Evolutionary conservation across 2,797 vertebrate species (phyloP).

Genomic region (Helicolenus hilgendorfi): DNA sequence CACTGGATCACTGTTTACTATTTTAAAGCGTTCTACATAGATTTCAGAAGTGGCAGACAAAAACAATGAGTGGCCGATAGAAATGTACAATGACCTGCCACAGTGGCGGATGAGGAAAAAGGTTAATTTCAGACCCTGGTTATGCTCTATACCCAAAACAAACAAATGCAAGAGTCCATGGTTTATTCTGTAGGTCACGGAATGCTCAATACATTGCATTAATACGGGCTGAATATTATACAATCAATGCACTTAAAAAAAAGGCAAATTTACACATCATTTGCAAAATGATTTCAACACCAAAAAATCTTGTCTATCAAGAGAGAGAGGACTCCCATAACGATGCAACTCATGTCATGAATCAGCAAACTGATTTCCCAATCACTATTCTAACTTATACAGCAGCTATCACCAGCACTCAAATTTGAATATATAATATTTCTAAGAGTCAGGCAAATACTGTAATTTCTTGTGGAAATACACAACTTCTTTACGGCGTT

Average conservation of each 20-base stretch:
- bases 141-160: background rate
- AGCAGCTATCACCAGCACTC: constrained; percentile 22
- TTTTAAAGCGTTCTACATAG: too few species aligned
- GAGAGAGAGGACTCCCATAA: background rate
- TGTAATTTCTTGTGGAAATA: constrained; percentile 20
- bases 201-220: constrained; percentile 65
- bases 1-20: too few species aligned
- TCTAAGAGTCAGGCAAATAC: constrained; percentile 27
- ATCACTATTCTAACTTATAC: background rate
- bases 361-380: constrained; percentile 13
- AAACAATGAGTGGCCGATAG: too few species aligned
- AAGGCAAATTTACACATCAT: constrained; percentile 61
- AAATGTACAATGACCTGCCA: too few species aligned
- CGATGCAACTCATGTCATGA: background rate
- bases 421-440: constrained; percentile 14
- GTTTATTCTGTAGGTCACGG: constrained; percentile 72
- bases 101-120: too few species aligned
- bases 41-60: too few species aligned
- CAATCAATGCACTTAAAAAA: constrained; percentile 70
- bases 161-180: constrained; percentile 20
- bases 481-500: background rate
- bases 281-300: constrained; percentile 42
- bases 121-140: too few species aligned
- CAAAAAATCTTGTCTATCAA: constrained; percentile 7
- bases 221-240: constrained; percentile 51